Base-by-base conservation (phyloP, 2,797 vertebrate genomes). In the Etheostoma perlongum region DNA sequence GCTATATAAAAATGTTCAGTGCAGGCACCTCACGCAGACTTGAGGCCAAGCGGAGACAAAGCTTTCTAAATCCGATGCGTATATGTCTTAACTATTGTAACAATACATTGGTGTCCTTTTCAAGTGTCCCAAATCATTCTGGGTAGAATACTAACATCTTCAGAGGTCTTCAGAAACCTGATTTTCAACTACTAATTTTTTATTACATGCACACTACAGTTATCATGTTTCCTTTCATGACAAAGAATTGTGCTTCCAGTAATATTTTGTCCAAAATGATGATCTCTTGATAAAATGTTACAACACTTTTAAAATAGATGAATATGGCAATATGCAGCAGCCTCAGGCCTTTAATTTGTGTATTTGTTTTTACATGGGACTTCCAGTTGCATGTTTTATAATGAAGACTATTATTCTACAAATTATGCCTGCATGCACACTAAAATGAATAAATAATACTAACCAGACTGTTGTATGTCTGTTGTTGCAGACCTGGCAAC, bases 401-500 rank as follows among this genome's bases (percentile, higher is more conserved):
- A 6, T 2, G 4, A 27, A 25, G 1, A 13, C 13, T 44, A 2
- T 27, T 13, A 13, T 30, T 44, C 18, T 21, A 18, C 27, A 40
- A 25, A 53, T 30, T 46, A 18, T 30, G 13, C 51, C 9, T 49
- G n/a, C 11, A 4, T 49, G 14, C 14, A 21, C 25, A 19, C 15
- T 19, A 27, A 42, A 52, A 23, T 14, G 12, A n/a, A 0, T 33
- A 30, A 42, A 14, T 63, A 27, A 30, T 40, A 9, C 2, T 44
- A 33, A 53, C 44, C 3, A 4, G 42, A 48, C 42, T 18, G 19
- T 1, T 21, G 33, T 67, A 1, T 6, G 19, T 4, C 4, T 52
- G 3, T 52, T 51, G 9, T 76, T 75, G 1, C 91, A 99, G 98
- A 97, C 70, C 89, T 99, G 74, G 96, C 97, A 0, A 95, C 95